Conservation (phyloP, 2,888 invertebrate genomes). For the Drosophila leonis region DNA sequence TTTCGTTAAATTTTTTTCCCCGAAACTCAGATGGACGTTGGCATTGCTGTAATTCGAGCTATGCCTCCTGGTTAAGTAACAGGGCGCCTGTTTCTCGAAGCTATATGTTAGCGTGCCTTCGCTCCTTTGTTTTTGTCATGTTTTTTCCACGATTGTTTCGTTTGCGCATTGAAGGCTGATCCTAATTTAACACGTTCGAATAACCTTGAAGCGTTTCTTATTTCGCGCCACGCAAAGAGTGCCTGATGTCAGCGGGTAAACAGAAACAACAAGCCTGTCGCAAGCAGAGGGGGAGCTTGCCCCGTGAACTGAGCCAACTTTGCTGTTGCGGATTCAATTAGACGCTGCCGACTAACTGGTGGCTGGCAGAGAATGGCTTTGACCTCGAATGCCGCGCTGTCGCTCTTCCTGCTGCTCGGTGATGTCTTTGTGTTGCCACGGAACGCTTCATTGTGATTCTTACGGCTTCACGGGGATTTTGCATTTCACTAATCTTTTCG, state of each 20-base stretch:
- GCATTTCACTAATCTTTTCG: constrained; percentile 68
- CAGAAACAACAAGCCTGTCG: constrained; percentile 27
- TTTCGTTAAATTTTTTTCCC: constrained; percentile 34
- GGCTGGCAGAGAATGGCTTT: constrained; percentile 60
- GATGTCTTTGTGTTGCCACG: constrained; percentile 58
- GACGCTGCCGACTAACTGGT: constrained; percentile 61
- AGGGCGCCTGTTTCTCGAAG: constrained; percentile 66
- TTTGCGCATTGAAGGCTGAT: constrained; percentile 65
- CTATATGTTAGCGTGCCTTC: constrained; percentile 57
- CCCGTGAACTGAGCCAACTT: constrained; percentile 33
- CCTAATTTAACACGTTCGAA: constrained; percentile 84
- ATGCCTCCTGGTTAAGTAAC: constrained; percentile 61
- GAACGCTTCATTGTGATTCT: constrained; percentile 67
- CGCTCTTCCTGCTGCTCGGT: constrained; percentile 42
- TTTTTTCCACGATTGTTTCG: constrained; percentile 67
- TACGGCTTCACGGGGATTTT: constrained; percentile 77
- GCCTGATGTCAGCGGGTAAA: constrained; percentile 37
- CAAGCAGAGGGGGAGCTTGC: constrained; percentile 33
- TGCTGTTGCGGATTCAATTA: constrained; percentile 72
- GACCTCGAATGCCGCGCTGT: constrained; percentile 62
- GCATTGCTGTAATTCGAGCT: constrained; percentile 82
- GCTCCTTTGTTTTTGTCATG: constrained; percentile 76
- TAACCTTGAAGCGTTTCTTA: constrained; percentile 75
- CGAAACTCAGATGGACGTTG: constrained; percentile 52
- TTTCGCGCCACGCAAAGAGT: constrained; percentile 72